These are phyloP conservation scores for Geococcyx californianus DNA, from an alignment of 2,113 vertebrate species.

Conservation along the genomic window DNA sequence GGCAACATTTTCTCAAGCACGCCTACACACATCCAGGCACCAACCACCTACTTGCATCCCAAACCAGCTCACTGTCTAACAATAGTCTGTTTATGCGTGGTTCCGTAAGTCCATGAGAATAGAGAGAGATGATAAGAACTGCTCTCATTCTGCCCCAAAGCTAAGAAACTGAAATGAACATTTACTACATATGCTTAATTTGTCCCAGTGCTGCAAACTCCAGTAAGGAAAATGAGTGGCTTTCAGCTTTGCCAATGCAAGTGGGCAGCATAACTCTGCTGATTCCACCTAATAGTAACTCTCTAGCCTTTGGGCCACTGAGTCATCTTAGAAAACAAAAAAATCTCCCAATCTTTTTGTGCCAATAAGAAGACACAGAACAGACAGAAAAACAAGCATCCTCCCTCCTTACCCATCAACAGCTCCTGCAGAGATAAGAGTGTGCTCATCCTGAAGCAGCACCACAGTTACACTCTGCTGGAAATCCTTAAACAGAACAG, in stretches of 20 bases:
- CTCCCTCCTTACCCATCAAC: constrained; percentile 89
- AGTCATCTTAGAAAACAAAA: background rate
- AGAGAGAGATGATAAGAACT: background rate
- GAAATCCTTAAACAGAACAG: constrained; percentile 80
- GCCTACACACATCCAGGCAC: background rate
- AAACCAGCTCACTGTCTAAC: background rate
- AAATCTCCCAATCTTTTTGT: background rate
- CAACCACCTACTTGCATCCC: background rate
- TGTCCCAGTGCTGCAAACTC: background rate
- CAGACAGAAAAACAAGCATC: background rate
- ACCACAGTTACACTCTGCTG: constrained; percentile 98
- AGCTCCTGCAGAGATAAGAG: constrained; percentile 92
- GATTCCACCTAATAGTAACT: background rate
- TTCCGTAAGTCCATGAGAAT: background rate
- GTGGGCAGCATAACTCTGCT: background rate
- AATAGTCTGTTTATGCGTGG: background rate
- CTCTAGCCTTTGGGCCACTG: background rate
- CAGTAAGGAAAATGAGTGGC: background rate
- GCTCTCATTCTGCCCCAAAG: background rate
- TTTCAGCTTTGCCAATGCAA: background rate
- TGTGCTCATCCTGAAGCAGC: constrained; percentile 90
- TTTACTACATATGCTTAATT: background rate
- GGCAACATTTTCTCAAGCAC: constrained; percentile 5
- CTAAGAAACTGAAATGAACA: background rate
- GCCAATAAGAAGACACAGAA: background rate